phyloP scores from a whole-genome alignment of 2,113 vertebrate species.

The Furnarius figulus region DNA sequence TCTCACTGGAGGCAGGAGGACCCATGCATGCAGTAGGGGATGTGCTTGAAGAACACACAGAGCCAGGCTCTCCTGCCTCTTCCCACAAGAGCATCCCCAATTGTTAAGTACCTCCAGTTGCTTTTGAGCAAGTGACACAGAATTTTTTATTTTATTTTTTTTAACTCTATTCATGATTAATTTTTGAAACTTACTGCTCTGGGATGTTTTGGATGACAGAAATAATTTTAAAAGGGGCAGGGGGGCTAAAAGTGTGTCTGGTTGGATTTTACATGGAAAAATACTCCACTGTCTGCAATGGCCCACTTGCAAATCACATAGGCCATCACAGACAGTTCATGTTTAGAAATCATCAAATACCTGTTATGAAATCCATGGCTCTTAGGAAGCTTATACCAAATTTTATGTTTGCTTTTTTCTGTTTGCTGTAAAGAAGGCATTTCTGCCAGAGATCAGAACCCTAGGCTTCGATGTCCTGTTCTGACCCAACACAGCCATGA shows the following conservation, averaged over 20 bases:
- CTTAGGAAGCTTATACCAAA: background rate
- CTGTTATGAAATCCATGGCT: background rate
- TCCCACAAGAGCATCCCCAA: background rate
- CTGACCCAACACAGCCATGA: background rate
- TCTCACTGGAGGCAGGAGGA: background rate
- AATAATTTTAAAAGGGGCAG: background rate
- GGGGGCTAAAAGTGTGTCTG: background rate
- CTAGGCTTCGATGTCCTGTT: background rate
- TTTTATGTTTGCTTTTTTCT: background rate
- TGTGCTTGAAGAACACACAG: background rate
- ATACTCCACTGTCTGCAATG: background rate
- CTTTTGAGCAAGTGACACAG: background rate
- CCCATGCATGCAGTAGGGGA: no score
- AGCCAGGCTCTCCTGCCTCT: background rate
- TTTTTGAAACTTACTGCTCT: background rate
- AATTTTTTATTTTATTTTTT: background rate
- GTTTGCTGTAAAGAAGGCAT: background rate
- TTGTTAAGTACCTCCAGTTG: background rate
- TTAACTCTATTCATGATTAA: background rate
- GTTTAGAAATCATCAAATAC: background rate
- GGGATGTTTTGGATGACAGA: background rate
- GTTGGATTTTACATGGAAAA: background rate
- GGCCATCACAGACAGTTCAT: background rate
- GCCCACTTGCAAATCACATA: accelerated
- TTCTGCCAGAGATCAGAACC: background rate